Percentiles rank a stretch among this genome's conserved stretches.
Conservation (phyloP, 2,888 invertebrate species). For the Neoitamus cyanurus region DNA sequence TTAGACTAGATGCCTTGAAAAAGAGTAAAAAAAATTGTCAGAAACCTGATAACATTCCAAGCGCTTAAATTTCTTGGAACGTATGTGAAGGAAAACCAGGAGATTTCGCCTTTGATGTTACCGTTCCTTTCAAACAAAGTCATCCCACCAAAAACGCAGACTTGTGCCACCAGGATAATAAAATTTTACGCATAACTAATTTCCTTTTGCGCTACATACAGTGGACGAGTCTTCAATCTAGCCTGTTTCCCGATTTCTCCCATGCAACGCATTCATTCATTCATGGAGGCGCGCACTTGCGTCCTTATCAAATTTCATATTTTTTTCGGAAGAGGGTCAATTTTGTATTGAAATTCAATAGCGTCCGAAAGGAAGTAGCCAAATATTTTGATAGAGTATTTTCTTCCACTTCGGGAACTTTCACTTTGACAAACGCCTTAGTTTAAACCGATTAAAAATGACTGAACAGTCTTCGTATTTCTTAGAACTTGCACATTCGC, state of each 20-base stretch:
- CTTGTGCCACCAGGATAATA: conserved; percentile 35
- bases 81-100: not conserved
- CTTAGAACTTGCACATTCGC: not conserved
- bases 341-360: conserved; percentile 22
- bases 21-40: not conserved
- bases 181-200: conserved; percentile 43
- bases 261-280: not conserved
- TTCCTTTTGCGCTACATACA: not conserved
- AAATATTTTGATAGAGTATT: not conserved
- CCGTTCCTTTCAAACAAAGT: not conserved
- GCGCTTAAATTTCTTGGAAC: conserved; percentile 32
- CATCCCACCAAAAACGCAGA: conserved; percentile 23
- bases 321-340: not conserved
- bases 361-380: not conserved
- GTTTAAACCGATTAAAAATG: not conserved
- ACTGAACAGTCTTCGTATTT: not conserved
- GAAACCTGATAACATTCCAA: conserved; percentile 35
- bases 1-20: not conserved
- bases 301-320: conserved; percentile 25
- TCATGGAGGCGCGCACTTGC: conserved; percentile 31
- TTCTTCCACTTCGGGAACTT: not conserved
- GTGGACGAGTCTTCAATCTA: not conserved
- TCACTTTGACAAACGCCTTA: not conserved
- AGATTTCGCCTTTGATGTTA: not conserved
- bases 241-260: not conserved